These are phyloP conservation scores for Clarias magur DNA, from an alignment of 2,113 vertebrate species.

Conservation along the genomic window DNA sequence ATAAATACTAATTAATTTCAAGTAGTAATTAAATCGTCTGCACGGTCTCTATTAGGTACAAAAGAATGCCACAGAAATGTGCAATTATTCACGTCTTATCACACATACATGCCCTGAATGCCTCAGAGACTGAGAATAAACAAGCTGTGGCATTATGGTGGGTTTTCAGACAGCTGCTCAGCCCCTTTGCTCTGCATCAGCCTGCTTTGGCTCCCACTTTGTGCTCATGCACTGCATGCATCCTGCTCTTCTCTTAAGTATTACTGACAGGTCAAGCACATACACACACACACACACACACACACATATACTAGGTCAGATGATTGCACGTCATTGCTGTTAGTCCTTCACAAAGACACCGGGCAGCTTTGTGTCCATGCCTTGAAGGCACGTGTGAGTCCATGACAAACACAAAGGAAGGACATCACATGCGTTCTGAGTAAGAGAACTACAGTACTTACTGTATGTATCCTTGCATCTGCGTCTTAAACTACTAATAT, in stretches of 20 bases:
- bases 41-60: constrained; percentile 8
- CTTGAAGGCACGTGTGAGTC: neutral
- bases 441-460: neutral
- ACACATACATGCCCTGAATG: neutral
- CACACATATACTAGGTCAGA: neutral
- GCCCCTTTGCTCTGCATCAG: constrained; percentile 24
- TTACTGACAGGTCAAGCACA: constrained; percentile 17
- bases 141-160: constrained; percentile 3
- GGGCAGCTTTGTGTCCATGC: constrained; percentile 18
- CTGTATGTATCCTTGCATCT: neutral
- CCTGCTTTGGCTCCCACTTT: neutral
- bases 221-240: neutral
- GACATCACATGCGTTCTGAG: constrained; percentile 6
- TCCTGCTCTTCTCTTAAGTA: neutral
- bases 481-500: neutral
- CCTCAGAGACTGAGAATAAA: constrained; percentile 19
- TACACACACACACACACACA: neutral
- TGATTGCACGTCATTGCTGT: neutral
- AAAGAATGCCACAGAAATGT: neutral
- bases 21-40: constrained; percentile 20
- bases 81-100: constrained; percentile 26
- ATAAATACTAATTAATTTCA: constrained; percentile 27
- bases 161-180: constrained; percentile 25
- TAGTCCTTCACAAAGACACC: neutral
- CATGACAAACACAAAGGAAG: constrained; percentile 3